phyloP scores from a whole-genome alignment of 2,888 invertebrate genomes.

The Mactromeris polynyma region DNA sequence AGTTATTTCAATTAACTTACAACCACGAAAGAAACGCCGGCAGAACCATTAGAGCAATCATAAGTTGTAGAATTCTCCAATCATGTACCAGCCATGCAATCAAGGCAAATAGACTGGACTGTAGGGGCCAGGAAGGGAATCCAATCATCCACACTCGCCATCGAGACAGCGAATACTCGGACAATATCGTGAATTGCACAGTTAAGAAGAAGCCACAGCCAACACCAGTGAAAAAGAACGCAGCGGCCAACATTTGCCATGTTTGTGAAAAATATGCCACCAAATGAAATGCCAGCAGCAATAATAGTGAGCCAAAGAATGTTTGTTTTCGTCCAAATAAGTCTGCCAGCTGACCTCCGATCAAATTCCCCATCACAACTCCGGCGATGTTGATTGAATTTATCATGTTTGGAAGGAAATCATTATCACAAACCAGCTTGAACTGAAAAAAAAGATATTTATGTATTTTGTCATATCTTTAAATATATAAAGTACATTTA shows the following conservation, averaged over 20 bases:
- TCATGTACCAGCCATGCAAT: constrained; percentile 40
- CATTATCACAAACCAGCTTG: constrained; percentile 41
- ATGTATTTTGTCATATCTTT: too few species aligned
- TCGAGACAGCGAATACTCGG: constrained; percentile 38
- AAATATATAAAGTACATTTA: too few species aligned
- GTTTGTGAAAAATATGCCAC: constrained; percentile 32
- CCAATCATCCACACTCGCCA: constrained; percentile 48
- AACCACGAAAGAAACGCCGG: constrained; percentile 35
- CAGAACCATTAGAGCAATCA: not conserved
- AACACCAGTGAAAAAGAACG: constrained; percentile 39
- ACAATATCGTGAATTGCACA: constrained; percentile 35
- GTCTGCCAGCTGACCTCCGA: constrained; percentile 49
- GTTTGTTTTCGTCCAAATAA: constrained; percentile 46
- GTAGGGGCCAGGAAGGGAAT: constrained; percentile 42
- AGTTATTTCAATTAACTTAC: constrained; percentile 49
- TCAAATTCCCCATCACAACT: constrained; percentile 25
- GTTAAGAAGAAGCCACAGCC: constrained; percentile 37
- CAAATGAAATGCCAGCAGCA: constrained; percentile 17
- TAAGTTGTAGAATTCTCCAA: constrained; percentile 39
- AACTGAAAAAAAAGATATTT: constrained; percentile 31
- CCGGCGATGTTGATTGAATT: constrained; percentile 56
- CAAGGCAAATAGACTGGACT: constrained; percentile 25
- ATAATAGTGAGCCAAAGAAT: constrained; percentile 18
- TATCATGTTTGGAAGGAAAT: constrained; percentile 38
- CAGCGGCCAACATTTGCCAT: constrained; percentile 51